Conservation (phyloP, 2,888 invertebrate species). For the Sphaeridia pumilis region DNA sequence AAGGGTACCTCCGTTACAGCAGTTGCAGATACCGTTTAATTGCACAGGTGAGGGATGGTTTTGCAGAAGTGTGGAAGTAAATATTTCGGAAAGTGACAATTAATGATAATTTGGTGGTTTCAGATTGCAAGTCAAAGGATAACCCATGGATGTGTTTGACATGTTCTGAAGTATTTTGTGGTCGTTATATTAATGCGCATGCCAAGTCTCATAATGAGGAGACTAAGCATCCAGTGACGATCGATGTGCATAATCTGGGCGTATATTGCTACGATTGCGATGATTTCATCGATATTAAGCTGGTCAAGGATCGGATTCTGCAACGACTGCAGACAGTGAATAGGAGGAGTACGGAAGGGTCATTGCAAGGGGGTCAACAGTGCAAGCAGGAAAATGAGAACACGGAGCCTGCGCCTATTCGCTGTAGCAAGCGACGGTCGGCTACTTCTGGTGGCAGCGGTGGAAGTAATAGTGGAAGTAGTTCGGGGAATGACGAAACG, state of each 20-base stretch:
- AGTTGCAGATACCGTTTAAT: constrained; percentile 7
- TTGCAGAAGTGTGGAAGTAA: neutral
- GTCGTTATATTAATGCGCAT: constrained; percentile 64
- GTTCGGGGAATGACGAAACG: neutral
- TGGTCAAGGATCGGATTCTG: constrained; percentile 1
- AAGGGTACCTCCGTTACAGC: constrained; percentile 11
- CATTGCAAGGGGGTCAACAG: neutral
- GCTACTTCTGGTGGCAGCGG: neutral
- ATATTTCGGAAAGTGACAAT: neutral
- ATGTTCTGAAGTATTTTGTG: constrained; percentile 63
- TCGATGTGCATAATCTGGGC: constrained; percentile 61
- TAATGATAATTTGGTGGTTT: constrained; percentile 27
- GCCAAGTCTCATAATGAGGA: constrained; percentile 57
- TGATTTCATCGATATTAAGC: constrained; percentile 18
- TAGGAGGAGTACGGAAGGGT: neutral
- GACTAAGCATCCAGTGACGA: constrained; percentile 56
- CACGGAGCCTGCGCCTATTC: constrained; percentile 5
- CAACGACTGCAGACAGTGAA: constrained; percentile 4
- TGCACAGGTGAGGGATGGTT: constrained; percentile 9
- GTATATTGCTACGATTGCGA: constrained; percentile 56
- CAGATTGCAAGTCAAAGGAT: constrained; percentile 52
- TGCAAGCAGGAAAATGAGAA: constrained; percentile 13
- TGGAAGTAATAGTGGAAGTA: neutral
- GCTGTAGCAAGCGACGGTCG: neutral
- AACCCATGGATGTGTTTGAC: constrained; percentile 66